These are phyloP conservation scores for Drosophila guanche DNA, from an alignment of 1,140 invertebrate genomes.

Conservation along the genomic window DNA sequence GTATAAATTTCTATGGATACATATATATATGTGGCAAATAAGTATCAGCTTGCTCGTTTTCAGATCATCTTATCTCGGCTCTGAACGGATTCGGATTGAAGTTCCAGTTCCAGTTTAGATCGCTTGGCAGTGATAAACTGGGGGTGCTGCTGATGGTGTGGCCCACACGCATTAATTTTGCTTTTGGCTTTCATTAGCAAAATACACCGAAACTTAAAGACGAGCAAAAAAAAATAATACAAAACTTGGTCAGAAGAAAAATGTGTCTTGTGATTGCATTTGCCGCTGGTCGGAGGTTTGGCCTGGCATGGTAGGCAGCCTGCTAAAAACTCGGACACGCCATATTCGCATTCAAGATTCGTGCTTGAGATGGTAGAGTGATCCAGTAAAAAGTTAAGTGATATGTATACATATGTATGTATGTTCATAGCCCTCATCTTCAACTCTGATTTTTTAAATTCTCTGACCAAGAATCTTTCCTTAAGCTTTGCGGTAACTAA, in stretches of 20 bases:
- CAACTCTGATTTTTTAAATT: too few species aligned
- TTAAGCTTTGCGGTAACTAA: too few species aligned
- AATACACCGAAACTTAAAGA: conserved; percentile 43
- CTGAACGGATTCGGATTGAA: background rate
- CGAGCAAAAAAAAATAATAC: conserved; percentile 29
- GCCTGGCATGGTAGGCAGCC: conserved; percentile 48
- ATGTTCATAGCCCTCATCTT: too few species aligned
- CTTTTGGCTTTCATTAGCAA: conserved; percentile 72
- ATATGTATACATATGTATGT: too few species aligned
- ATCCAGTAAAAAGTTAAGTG: too few species aligned
- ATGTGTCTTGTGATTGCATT: conserved; percentile 57
- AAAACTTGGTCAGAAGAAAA: conserved; percentile 55
- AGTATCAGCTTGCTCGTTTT: conserved; percentile 55
- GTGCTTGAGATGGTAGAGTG: conserved; percentile 29
- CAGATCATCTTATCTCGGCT: conserved; percentile 1
- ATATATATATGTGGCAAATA: conserved; percentile 59
- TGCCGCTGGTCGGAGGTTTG: conserved; percentile 25
- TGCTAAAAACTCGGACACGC: conserved; percentile 77
- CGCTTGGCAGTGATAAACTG: conserved; percentile 71
- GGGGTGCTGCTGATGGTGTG: conserved; percentile 73
- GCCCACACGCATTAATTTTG: conserved; percentile 80
- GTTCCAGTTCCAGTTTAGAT: conserved; percentile 63
- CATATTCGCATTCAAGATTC: conserved; percentile 67
- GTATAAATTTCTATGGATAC: conserved; percentile 65
- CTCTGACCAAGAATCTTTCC: too few species aligned